These are phyloP conservation scores for Alloplasta piceator DNA, from an alignment of 2,888 invertebrate genomes.

Conservation along the genomic window DNA sequence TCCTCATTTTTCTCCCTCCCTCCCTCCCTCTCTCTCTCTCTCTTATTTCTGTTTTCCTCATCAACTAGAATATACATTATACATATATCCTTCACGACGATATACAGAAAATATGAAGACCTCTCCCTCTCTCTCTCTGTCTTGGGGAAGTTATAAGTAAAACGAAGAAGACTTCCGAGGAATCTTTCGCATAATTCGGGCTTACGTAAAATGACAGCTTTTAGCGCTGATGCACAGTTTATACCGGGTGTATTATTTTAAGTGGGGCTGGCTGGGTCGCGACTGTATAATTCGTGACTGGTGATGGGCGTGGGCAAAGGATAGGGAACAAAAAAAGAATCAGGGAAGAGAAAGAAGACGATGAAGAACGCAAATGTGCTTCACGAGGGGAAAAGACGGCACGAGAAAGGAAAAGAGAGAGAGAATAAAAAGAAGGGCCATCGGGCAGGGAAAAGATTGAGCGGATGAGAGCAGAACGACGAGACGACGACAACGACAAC, in stretches of 20 bases:
- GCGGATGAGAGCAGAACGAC: conserved; percentile 59
- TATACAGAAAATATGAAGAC: conserved; percentile 45
- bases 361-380: conserved; percentile 46
- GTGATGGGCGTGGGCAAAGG: conserved; percentile 52
- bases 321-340: conserved; percentile 57
- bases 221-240: conserved; percentile 82
- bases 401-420: neutral
- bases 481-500: conserved; percentile 53
- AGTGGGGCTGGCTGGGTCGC: conserved; percentile 73
- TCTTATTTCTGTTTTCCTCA: conserved; percentile 17
- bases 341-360: conserved; percentile 55
- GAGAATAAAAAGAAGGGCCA: neutral
- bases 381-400: conserved; percentile 44
- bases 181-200: conserved; percentile 81
- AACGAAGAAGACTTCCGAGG: too few relatives aligned
- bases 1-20: conserved; percentile 14
- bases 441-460: conserved; percentile 61
- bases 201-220: conserved; percentile 83
- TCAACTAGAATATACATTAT: conserved; percentile 28
- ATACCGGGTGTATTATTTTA: conserved; percentile 82
- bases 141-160: too few relatives aligned
- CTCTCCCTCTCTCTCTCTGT: conserved; percentile 1
- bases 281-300: conserved; percentile 79
- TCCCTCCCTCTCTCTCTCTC: conserved; percentile 8
- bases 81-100: conserved; percentile 57